These are phyloP conservation scores for Eudasyphora cyanicolor DNA, from an alignment of 2,888 invertebrate species.

Conservation along the genomic window DNA sequence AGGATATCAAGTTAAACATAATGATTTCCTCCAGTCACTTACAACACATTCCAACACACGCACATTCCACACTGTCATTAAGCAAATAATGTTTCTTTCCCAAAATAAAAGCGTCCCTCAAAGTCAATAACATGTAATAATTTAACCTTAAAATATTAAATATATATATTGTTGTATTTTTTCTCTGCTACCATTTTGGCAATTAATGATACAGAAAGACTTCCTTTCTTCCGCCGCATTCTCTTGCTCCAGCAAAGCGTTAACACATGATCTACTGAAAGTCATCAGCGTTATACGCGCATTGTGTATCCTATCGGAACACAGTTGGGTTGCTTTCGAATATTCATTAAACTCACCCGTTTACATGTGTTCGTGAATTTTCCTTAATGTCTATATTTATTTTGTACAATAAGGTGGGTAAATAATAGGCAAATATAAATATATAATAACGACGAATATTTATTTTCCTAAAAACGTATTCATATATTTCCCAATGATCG, in stretches of 20 bases:
- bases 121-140: conserved; percentile 6
- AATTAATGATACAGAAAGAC: conserved; percentile 18
- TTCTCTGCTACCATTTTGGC: not conserved
- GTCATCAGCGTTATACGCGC: not conserved
- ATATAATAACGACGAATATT: too few relatives aligned
- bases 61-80: not conserved
- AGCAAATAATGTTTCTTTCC: not conserved
- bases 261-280: not conserved
- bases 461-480: too few relatives aligned
- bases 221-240: too few relatives aligned
- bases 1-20: conserved; percentile 40
- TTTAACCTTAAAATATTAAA: conserved; percentile 21
- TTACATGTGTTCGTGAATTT: not conserved
- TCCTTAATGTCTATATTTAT: too few relatives aligned
- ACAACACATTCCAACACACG: not conserved
- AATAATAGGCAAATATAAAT: too few relatives aligned
- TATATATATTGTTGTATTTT: conserved; percentile 4
- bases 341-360: not conserved
- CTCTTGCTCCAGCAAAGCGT: not conserved
- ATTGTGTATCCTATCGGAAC: not conserved
- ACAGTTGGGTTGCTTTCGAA: not conserved
- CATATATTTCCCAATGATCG: not conserved
- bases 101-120: not conserved
- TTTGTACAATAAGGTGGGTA: too few relatives aligned
- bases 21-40: conserved; percentile 20